Evolutionary conservation across 2,888 invertebrate species (phyloP), one percentile per base, ranked within the genome.

Genomic region (Pristionchus arcanus): DNA sequence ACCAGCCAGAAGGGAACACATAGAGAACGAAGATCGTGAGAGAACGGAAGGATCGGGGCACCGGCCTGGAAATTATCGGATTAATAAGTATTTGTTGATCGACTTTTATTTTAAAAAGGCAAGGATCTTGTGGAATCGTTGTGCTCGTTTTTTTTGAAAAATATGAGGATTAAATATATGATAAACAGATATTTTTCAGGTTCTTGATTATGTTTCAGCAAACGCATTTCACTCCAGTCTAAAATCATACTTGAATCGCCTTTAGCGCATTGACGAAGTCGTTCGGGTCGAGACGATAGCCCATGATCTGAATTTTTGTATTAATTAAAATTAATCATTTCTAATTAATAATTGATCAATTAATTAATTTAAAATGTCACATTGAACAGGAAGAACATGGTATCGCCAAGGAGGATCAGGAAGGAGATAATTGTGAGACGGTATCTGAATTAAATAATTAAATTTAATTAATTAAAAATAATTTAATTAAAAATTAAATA

Each of bases 371-470:
- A 66, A 66, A 28, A 68, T 11, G 4, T 31, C 13, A 68, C 68
- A 68, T 31, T 31, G 68, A 68, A 68, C 16, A 68, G 68, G 68
- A 68, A 34, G 68, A 68, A 68, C 31, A 68, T 28, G 2, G 68
- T 68, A 31, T 68, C 68, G 13, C 68, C 28, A 9, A 68, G 28
- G 13, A 34, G 34, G 9, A 84, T 53, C 31, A 55, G 31, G 59
- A 84, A 84, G 16, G 84, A 37, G 55, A 84, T 84, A 21, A 84
- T 25, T 0, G 84, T 84, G 55, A 84, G 59, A 2, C 59, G 53
- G 55, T n/a, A 49, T 49, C 42, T 49, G 9, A 49, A 49, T 42
- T 42, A 5, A 9, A 42, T 3, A 3, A 42, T 42, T 42, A 49
- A 49, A 49, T 49, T 49, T 7, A 49, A 49, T 49, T 49, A 49